Conservation (phyloP, 2,888 invertebrate genomes). For the Leptinotarsa peninsularis region DNA sequence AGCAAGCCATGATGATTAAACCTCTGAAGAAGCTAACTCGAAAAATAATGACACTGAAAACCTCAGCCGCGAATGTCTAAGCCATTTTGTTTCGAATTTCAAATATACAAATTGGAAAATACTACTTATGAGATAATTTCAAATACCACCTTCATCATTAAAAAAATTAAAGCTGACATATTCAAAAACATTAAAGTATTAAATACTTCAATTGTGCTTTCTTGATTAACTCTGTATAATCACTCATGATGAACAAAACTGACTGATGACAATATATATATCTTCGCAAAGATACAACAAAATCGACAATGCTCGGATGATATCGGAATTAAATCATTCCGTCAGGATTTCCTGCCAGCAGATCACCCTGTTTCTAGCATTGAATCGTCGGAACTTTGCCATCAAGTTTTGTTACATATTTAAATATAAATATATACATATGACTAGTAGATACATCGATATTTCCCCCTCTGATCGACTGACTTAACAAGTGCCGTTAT, state of each 20-base stretch:
- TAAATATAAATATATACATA: conserved; percentile 58
- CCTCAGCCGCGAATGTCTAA: too few relatives aligned
- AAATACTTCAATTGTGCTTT: conserved; percentile 10
- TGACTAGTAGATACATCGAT: conserved; percentile 60
- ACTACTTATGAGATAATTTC: background rate
- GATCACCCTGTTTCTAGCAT: conserved; percentile 42
- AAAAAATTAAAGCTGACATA: background rate
- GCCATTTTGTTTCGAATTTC: background rate
- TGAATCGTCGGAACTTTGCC: conserved; percentile 46
- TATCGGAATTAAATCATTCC: conserved; percentile 25
- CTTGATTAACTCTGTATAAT: conserved; percentile 44
- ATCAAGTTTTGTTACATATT: conserved; percentile 50
- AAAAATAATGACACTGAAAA: too few relatives aligned
- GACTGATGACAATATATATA: conserved; percentile 28
- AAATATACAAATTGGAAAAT: background rate
- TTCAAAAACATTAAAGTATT: background rate
- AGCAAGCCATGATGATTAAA: too few relatives aligned
- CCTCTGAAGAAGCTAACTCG: too few relatives aligned
- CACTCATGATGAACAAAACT: conserved; percentile 37
- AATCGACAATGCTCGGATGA: conserved; percentile 24
- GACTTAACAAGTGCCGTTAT: conserved; percentile 27
- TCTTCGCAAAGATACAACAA: conserved; percentile 21
- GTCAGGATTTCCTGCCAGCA: conserved; percentile 50
- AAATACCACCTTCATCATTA: background rate
- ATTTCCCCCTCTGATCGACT: conserved; percentile 50